Conservation (phyloP, 2,888 invertebrate species). For the Epirrhoe tristata region DNA sequence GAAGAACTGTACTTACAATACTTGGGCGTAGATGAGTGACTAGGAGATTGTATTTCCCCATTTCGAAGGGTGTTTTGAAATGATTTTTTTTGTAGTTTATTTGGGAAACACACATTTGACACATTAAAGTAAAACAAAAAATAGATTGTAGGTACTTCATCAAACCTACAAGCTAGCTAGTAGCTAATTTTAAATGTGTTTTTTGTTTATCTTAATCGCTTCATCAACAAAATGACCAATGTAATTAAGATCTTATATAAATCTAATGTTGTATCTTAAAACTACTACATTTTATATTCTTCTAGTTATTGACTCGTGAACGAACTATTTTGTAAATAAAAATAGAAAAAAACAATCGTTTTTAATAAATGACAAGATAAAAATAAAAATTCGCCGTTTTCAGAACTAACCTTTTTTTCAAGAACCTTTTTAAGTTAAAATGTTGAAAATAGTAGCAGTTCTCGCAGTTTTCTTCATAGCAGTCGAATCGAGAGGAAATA, state of each 20-base stretch:
- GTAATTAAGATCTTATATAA: background rate
- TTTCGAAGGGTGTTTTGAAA: too few species aligned
- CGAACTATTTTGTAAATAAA: background rate
- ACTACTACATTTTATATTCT: background rate
- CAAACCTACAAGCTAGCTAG: background rate
- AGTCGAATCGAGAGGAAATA: constrained; percentile 15
- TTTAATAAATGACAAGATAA: background rate
- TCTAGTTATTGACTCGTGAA: background rate
- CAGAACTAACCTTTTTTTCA: background rate
- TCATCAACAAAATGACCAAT: background rate
- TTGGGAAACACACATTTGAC: too few species aligned
- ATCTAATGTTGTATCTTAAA: background rate
- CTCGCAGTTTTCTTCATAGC: background rate
- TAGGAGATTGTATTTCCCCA: too few species aligned
- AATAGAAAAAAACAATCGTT: background rate
- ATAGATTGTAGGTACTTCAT: too few species aligned
- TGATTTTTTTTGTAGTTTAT: too few species aligned
- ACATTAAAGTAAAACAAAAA: too few species aligned
- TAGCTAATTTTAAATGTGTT: background rate
- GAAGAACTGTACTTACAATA: too few species aligned
- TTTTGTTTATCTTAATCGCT: background rate
- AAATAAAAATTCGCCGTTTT: background rate
- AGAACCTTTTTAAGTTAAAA: background rate
- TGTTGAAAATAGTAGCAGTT: constrained; percentile 1
- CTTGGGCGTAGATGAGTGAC: too few species aligned